Conservation (phyloP, 2,888 invertebrate species). For the Scotopteryx bipunctaria region DNA sequence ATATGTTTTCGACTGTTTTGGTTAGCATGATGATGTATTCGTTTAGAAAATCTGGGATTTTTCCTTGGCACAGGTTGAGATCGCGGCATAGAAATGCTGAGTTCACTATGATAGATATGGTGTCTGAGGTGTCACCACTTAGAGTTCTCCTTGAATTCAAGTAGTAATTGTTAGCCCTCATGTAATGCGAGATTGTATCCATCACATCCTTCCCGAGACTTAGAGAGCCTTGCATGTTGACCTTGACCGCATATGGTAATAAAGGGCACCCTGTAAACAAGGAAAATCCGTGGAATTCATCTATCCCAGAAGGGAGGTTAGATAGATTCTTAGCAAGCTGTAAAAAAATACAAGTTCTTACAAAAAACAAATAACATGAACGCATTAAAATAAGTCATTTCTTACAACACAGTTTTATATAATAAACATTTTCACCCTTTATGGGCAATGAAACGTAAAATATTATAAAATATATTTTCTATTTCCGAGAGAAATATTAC, state of each 20-base stretch:
- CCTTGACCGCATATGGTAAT: constrained; percentile 49
- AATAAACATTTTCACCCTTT: constrained; percentile 21
- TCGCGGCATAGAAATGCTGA: constrained; percentile 52
- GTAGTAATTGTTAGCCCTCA: constrained; percentile 35
- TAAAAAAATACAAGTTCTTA: constrained; percentile 26
- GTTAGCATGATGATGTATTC: constrained; percentile 55
- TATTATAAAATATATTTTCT: constrained; percentile 23
- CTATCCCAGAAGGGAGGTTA: too few species aligned
- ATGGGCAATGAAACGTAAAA: constrained; percentile 29
- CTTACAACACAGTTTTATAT: constrained; percentile 9
- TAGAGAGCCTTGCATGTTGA: constrained; percentile 63
- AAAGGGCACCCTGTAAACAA: constrained; percentile 26
- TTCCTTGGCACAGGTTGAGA: constrained; percentile 50
- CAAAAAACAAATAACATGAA: constrained; percentile 33
- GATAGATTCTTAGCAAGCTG: background rate
- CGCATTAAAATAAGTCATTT: constrained; percentile 30
- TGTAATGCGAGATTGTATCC: constrained; percentile 50
- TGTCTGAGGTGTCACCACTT: constrained; percentile 30
- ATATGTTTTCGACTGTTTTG: constrained; percentile 48
- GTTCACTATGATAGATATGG: constrained; percentile 46
- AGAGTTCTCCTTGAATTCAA: constrained; percentile 9
- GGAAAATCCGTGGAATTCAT: too few species aligned
- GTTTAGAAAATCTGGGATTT: constrained; percentile 47
- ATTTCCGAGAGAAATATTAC: constrained; percentile 21
- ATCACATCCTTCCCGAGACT: constrained; percentile 64